Evolutionary conservation across 2,888 invertebrate genomes (phyloP), one percentile per base, ranked within the genome.

Genomic region (Noctuana brunneofusca): DNA sequence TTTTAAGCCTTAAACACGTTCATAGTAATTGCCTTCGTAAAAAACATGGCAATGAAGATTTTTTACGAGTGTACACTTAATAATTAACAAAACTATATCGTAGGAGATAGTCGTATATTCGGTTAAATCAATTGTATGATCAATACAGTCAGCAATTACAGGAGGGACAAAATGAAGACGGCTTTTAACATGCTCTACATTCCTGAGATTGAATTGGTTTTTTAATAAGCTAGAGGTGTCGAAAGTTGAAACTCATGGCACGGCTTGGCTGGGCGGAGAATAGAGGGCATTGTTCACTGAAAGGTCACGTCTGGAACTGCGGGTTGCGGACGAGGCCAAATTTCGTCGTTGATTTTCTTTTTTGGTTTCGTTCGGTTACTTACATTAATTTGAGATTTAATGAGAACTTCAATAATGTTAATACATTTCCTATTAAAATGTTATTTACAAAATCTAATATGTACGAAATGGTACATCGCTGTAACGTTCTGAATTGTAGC

Each of bases 231-330:
- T 58, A 71, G 74, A 78, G 73, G 79, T 78, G 81, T 80, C 74
- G 81, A 84, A 86, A 86, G 84, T 81, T 76, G 74, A 64, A 63
- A 68, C 69, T 69, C 67, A 69, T 65, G 65, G 68, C 64, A 46
- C 48, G 12, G 4, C 20, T 18, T 62, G 58, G 63, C 62, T 58
- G 52, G 54, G 75, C 75, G 69, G 69, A 73, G 78, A 80, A 83
- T 78, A 78, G 79, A 75, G 71, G 62, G 66, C 68, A 72, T 75
- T 75, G 75, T 75, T 75, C 69, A 69, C 64, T 62, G 69, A 75
- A 74, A 75, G 76, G 76, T 78, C 78, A 78, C 74, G 76, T 72
- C 67, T 72, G 69, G 68, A 66, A 55, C 63, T 58, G 65, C 70
- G 66, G 54, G 62, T 64, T 66, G 64, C 66, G 68, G 64, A 64